Base-by-base conservation (phyloP, 2,888 invertebrate genomes). In the Ochlodes sylvanus region DNA sequence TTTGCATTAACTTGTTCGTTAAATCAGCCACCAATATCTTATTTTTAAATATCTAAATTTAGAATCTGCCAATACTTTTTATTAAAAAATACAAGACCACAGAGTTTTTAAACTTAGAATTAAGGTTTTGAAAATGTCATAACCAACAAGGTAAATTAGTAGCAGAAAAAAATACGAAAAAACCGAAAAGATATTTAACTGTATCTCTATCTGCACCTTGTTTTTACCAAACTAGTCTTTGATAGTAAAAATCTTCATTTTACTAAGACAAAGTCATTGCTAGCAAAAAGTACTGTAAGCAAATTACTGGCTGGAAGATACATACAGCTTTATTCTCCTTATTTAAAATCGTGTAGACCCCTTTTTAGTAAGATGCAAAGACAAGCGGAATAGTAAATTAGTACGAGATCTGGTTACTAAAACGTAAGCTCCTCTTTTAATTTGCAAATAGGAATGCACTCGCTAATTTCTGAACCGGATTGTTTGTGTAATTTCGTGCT, bases 381-480 rank as follows among this genome's bases (percentile, higher is more conserved):
- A 44, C 61, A 67, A 38, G 55, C 42, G 47, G 67, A 61, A 67
- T 67, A 55, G 61, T 56, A 67, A 67, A 62, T 67, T 67, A 67
- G 55, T 34, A 44, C 44, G 61, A 47, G 67, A 61, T 67, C 61
- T 55, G 15, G 62, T 61, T 62, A 34, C 67, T 56, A 68, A 62
- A 62, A 56, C 50, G 56, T 68, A 62, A 62, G 62, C 50, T 61
- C 38, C 67, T 62, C 67, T 68, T 68, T 68, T 62, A 56, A 68
- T 68, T 68, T 68, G 56, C 62, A 62, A 56, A 68, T 68, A 50
- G 55, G 56, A 50, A 47, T 68, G 68, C 62, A 68, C 44, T 56
- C 62, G 50, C 68, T 68, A 68, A 68, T 68, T 67, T 67, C 68
- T 54, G 47, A 41, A 62, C 56, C 68, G 17, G 56, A 47, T 47